Base-by-base conservation (phyloP, 2,113 vertebrate genomes). In the Callipepla squamata region DNA sequence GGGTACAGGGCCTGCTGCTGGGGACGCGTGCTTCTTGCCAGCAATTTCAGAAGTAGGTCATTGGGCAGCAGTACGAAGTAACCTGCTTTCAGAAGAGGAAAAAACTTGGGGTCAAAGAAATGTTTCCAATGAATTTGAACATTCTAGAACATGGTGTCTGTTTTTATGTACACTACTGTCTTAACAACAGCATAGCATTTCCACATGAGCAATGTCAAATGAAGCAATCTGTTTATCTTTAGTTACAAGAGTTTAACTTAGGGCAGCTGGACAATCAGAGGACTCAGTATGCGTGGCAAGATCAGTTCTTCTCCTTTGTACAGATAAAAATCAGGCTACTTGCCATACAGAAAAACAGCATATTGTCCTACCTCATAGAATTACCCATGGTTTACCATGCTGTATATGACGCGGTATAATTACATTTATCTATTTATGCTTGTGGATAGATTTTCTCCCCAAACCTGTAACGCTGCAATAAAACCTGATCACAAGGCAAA, bases 1-100 rank as follows among this genome's bases (percentile, higher is more conserved):
- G 96, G 95, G 67, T 87, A 81, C 0, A 14, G 70, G 50, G 74
- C 80, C 77, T 73, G 55, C 76, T 32, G 34, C 80, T 53, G 91
- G 89, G 91, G 92, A 91, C 70, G 66, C 5, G 3, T 32, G 45
- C 34, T 97, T 77, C 93, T 96, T 80, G 75, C 94, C 85, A 83
- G 74, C 84, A 58, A 72, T 92, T 96, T 81, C 62, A 80, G 55
- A 96, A 97, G 47, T 95, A 90, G 95, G 95, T 96, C 94, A 81
- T 34, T 94, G 95, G 88, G 85, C 92, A 92, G 93, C 32, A 28
- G 73, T 84, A 80, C 86, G 82, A 55, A 96, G 69, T 42, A 93
- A 88, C 85, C 92, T 95, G 61, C 79, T 97, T 93, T 92, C 48
- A 65, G 77, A 63, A 86, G 94, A 80, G 62, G 85, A 90, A 76